These are phyloP conservation scores for Betta splendens DNA, from an alignment of 2,797 vertebrate species.

Conservation along the genomic window DNA sequence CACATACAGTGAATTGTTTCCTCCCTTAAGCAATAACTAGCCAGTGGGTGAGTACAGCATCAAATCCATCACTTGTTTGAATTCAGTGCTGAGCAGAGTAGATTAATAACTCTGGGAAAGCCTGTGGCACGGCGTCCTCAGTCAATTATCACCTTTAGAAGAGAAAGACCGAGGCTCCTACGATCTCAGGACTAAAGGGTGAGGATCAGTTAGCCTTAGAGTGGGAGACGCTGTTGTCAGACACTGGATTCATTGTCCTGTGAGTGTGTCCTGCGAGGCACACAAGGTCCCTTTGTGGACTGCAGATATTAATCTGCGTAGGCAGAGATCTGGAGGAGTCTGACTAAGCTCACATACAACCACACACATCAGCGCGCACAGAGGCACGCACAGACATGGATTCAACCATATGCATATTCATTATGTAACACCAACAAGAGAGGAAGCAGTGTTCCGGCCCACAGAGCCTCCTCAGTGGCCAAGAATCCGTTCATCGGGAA, in stretches of 20 bases:
- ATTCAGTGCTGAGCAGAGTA: slow-evolving; percentile 12
- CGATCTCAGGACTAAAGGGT: slow-evolving; percentile 47
- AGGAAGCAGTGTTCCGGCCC: slow-evolving; percentile 44
- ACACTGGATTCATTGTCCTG: slow-evolving; percentile 76
- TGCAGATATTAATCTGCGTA: slow-evolving; percentile 78
- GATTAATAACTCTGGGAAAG: slow-evolving; percentile 36
- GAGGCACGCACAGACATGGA: slow-evolving; percentile 42
- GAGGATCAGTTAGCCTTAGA: slow-evolving; percentile 61
- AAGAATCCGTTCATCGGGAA: slow-evolving; percentile 51
- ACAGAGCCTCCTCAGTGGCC: slow-evolving; percentile 22
- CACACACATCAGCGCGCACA: slow-evolving; percentile 58
- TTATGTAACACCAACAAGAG: slow-evolving; percentile 62
- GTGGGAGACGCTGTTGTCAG: slow-evolving; percentile 64
- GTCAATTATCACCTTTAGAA: slow-evolving; percentile 54
- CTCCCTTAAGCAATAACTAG: neutral
- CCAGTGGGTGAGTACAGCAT: neutral
- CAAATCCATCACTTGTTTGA: slow-evolving; percentile 6
- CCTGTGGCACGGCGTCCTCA: slow-evolving; percentile 22
- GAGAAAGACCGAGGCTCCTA: slow-evolving; percentile 45
- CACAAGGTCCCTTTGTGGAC: slow-evolving; percentile 77
- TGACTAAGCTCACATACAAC: slow-evolving; percentile 71
- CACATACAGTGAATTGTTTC: too few species aligned
- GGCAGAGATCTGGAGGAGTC: slow-evolving; percentile 74
- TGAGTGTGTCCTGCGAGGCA: slow-evolving; percentile 68
- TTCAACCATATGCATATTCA: slow-evolving; percentile 63